Evolutionary conservation across 2,888 invertebrate species (phyloP).

Genomic region (Syrphus vitripennis): DNA sequence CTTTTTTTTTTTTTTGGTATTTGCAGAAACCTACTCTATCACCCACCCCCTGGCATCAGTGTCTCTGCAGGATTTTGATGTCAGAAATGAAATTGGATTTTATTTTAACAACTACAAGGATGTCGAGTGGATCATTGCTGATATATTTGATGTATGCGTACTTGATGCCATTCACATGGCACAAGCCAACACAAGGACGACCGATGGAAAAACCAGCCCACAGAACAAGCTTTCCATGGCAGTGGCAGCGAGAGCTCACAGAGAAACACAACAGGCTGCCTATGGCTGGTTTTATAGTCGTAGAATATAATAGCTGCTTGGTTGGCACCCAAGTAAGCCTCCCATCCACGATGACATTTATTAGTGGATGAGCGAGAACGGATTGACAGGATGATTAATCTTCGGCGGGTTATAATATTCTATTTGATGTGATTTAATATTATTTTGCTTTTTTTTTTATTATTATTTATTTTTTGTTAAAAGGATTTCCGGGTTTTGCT

Average conservation of each 20-base stretch:
- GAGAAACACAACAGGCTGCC: slow-evolving; percentile 10
- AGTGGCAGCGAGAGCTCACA: neutral
- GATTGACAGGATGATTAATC: slow-evolving; percentile 72
- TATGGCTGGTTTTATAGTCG: neutral
- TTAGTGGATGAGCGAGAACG: slow-evolving; percentile 67
- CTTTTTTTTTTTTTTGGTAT: slow-evolving; percentile 4
- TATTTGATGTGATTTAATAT: slow-evolving; percentile 70
- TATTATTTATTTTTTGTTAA: slow-evolving; percentile 29
- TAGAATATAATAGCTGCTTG: neutral
- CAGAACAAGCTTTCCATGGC: neutral
- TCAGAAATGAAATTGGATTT: slow-evolving; percentile 72
- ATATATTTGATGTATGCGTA: slow-evolving; percentile 70
- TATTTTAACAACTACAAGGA: slow-evolving; percentile 71
- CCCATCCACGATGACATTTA: slow-evolving; percentile 66
- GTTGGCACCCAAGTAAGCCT: slow-evolving; percentile 23
- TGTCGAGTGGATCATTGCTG: slow-evolving; percentile 69
- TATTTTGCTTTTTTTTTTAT: neutral
- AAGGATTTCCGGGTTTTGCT: slow-evolving; percentile 44
- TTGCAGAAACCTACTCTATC: slow-evolving; percentile 7
- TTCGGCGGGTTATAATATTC: slow-evolving; percentile 67
- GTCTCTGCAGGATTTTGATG: slow-evolving; percentile 59
- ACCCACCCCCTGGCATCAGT: neutral
- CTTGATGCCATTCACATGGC: slow-evolving; percentile 55
- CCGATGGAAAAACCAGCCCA: neutral
- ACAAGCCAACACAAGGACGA: slow-evolving; percentile 15